Conservation (phyloP, 2,797 vertebrate species). For the Danio jaintianensis region DNA sequence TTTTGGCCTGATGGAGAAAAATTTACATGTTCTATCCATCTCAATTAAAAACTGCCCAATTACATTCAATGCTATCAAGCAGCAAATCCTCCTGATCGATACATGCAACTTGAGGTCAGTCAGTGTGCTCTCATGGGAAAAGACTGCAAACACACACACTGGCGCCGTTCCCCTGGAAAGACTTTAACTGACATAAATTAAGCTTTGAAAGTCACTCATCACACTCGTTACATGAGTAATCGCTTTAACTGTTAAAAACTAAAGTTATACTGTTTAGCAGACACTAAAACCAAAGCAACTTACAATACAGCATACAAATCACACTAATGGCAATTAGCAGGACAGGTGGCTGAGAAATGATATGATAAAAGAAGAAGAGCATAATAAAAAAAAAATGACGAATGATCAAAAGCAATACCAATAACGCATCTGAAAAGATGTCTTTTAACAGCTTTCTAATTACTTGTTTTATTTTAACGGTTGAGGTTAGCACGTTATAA, state of each 20-base stretch:
- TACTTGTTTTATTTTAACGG: not conserved
- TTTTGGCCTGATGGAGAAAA: conserved; percentile 42
- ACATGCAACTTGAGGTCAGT: conserved; percentile 53
- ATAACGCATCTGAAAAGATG: not conserved
- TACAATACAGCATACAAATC: conserved; percentile 8
- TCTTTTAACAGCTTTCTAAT: conserved; percentile 1
- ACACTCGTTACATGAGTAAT: conserved; percentile 1
- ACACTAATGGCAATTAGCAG: conserved; percentile 30
- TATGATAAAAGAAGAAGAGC: conserved; percentile 7
- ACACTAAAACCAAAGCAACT: not conserved
- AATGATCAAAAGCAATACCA: not conserved
- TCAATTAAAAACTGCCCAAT: conserved; percentile 63
- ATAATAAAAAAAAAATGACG: conserved; percentile 33
- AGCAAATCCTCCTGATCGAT: conserved; percentile 62
- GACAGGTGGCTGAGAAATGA: conserved; percentile 14
- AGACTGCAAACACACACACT: conserved; percentile 35
- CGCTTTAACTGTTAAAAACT: not conserved
- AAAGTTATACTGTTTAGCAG: not conserved
- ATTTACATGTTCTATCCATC: conserved; percentile 62
- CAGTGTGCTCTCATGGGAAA: conserved; percentile 53
- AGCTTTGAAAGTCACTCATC: conserved; percentile 37
- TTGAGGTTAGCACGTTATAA: not conserved
- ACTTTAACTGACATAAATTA: conserved; percentile 24
- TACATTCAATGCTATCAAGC: conserved; percentile 62
- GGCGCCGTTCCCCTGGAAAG: not conserved